These are phyloP conservation scores for Nestor notabilis DNA, from an alignment of 2,113 vertebrate genomes.

Conservation along the genomic window DNA sequence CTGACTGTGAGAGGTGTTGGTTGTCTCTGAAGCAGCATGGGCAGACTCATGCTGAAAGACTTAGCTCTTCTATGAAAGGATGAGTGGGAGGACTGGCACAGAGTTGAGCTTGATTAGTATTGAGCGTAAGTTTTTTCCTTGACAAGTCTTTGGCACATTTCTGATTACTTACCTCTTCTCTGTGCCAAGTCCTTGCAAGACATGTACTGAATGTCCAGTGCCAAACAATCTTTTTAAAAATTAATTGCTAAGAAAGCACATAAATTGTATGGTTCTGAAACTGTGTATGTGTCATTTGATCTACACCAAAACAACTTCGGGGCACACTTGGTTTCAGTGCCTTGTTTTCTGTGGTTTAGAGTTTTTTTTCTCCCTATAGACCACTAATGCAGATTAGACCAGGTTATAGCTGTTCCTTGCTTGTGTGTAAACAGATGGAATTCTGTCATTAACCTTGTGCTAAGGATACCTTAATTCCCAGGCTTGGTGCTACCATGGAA, in stretches of 20 bases:
- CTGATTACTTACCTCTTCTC: slow-evolving; percentile 48
- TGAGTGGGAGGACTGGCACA: slow-evolving; percentile 55
- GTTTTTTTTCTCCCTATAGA: neutral
- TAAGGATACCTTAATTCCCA: neutral
- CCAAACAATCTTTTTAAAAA: slow-evolving; percentile 62
- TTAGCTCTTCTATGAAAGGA: slow-evolving; percentile 7
- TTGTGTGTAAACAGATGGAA: neutral
- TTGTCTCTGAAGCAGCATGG: slow-evolving; percentile 16
- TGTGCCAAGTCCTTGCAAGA: slow-evolving; percentile 61
- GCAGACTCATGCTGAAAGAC: neutral
- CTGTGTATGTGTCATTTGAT: neutral
- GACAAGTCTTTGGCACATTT: slow-evolving; percentile 59
- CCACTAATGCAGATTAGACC: neutral
- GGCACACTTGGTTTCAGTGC: neutral
- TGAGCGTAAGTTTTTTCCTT: slow-evolving; percentile 55
- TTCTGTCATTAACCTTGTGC: neutral
- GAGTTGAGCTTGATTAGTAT: slow-evolving; percentile 65
- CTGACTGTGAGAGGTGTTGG: slow-evolving; percentile 28
- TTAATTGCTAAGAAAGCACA: slow-evolving; percentile 48
- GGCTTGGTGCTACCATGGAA: neutral
- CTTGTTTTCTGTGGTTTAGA: neutral
- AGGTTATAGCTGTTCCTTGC: neutral
- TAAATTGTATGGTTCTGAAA: slow-evolving; percentile 26
- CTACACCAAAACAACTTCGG: slow-evolving; percentile 4
- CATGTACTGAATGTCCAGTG: slow-evolving; percentile 40